Base-by-base conservation (phyloP, 2,888 invertebrate genomes). In the Amiota mariae region DNA sequence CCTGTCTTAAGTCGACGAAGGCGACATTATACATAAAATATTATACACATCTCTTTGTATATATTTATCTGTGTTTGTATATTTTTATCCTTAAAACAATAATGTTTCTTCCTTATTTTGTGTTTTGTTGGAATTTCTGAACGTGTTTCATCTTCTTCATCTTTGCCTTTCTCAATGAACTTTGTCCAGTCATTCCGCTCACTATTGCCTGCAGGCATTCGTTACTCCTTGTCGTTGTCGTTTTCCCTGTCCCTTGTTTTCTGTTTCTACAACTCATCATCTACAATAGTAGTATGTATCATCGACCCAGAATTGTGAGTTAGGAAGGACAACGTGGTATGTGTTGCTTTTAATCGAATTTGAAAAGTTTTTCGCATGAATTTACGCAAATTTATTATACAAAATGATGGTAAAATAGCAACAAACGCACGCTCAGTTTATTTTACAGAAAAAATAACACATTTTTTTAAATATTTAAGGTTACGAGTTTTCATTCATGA, bases 341-440 rank as follows among this genome's bases (percentile, higher is more conserved):
- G 6, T 6, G 36, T 36, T 36, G 36, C 36, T 36, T 36, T 51
- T 77, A 73, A 78, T 76, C 78, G 78, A 78, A 74, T 78, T 78
- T 78, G 74, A 72, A 73, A 77, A 82, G 81, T 79, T 82, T 81
- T 74, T 76, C 71, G 72, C 76, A 79, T 81, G 80, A 81, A 73
- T 80, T 78, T 77, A 15, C 71, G 68, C 70, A 75, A 81, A 82
- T 82, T 77, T 76, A 78, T 79, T 78, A 15, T 11, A 18, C 20
- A 36, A 48, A 49, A 48, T 54, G 54, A 54, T 36, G 36, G 36
- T 36, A 36, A 36, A 36, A 36, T 36, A 1, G 36, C 8, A 36
- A 36, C 36, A 36, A 36, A 36, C 3, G 36, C 36, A 36, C 2
- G 6, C 36, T 36, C 36, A 36, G 36, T 36, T 36, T 36, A 36